Evolutionary conservation across 2,888 invertebrate genomes (phyloP).

Genomic region (Orthosia incerta): DNA sequence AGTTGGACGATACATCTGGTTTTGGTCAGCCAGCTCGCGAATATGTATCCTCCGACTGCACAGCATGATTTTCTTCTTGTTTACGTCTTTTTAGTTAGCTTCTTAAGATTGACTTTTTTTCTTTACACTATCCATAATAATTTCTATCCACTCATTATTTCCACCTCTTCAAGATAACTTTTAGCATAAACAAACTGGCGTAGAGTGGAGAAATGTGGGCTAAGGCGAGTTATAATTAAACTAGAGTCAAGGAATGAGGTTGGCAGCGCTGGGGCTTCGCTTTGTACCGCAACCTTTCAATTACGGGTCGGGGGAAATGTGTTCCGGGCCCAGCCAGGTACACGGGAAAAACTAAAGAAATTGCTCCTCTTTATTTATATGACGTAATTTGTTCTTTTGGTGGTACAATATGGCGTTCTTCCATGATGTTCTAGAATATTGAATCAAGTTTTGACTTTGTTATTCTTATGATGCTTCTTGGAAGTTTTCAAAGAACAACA

Average conservation of each 20-base stretch:
- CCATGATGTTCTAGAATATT: too few relatives aligned
- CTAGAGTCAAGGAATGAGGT: slow-evolving; percentile 77
- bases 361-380: slow-evolving; percentile 41
- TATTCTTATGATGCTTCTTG: too few relatives aligned
- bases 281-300: slow-evolving; percentile 70
- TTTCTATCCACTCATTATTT: slow-evolving; percentile 1
- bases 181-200: slow-evolving; percentile 51
- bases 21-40: too few relatives aligned
- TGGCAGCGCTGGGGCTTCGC: slow-evolving; percentile 70
- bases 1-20: too few relatives aligned
- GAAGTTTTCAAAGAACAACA: too few relatives aligned
- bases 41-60: too few relatives aligned
- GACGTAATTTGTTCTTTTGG: not conserved
- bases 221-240: slow-evolving; percentile 78
- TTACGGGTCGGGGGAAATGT: slow-evolving; percentile 65
- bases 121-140: not conserved
- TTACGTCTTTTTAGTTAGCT: too few relatives aligned
- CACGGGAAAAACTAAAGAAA: slow-evolving; percentile 45
- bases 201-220: slow-evolving; percentile 66
- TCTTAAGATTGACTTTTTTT: not conserved
- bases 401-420: too few relatives aligned
- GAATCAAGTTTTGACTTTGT: too few relatives aligned
- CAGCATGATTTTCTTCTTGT: too few relatives aligned
- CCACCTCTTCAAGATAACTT: slow-evolving; percentile 46
- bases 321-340: slow-evolving; percentile 35